Evolutionary conservation across 2,797 vertebrate genomes (phyloP), one percentile per base, ranked within the genome.

Genomic region (Petrocephalus sullivani): DNA sequence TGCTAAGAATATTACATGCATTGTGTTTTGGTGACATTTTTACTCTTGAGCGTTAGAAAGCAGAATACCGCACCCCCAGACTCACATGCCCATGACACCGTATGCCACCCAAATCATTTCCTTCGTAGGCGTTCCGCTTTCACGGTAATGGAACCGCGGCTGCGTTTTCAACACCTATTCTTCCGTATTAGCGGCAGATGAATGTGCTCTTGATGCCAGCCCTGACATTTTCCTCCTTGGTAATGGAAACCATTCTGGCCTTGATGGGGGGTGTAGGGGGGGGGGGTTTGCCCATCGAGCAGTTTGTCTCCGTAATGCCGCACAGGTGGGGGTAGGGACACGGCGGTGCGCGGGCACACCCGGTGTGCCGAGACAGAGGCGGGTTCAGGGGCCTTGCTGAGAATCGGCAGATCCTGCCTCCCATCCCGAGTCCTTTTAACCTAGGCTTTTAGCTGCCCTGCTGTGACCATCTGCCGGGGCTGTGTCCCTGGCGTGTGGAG

Each of bases 391-490:
- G 82, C 58, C 41, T 82, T 60, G 51, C 61, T 21, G 88, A 28
- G 83, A 56, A 57, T 54, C 28, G 61, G 28, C 49, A 75, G 58
- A 56, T 85, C 83, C 83, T 75, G 23, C 71, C 85, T 54, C 84
- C 84, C 16, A 54, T 60, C 41, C 88, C 21, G 56, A 78, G 86
- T 87, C 67, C 89, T 71, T 88, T 87, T 91, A 88, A 90, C 87
- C 88, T 23, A 54, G 49, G 57, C 89, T 87, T 88, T 89, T 90
- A 89, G 88, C 81, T 49, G 71, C 82, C 46, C 87, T 5, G 78
- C 90, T 88, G 90, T 16, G 89, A 49, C 90, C 89, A 90, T 90
- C 90, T 91, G 90, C 33, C 71, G 81, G 56, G 54, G 57, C 85
- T 49, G 85, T 1, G 85, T 86, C 85, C 67, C 85, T 60, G 56